Percentiles rank a stretch among this genome's conserved stretches.
phyloP scores from a whole-genome alignment of 2,797 vertebrate genomes.

The Malurus splendens region DNA sequence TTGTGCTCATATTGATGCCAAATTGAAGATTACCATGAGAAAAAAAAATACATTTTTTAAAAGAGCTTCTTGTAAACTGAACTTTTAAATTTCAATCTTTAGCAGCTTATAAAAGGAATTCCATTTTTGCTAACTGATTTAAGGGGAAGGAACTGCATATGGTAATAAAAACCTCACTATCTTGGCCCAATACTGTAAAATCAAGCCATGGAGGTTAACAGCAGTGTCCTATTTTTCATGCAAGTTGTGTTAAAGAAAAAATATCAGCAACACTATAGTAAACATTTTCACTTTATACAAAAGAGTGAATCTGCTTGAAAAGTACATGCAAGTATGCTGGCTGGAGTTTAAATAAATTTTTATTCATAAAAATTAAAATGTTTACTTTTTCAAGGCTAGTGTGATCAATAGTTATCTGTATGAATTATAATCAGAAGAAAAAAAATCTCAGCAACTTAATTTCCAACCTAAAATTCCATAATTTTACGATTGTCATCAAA shows the following conservation, averaged over 20 bases:
- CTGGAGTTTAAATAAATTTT: neutral
- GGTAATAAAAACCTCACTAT: neutral
- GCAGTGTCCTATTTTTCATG: neutral
- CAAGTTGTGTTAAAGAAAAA: conserved; percentile 9
- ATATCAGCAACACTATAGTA: neutral
- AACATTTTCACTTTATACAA: conserved; percentile 20
- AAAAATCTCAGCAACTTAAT: neutral
- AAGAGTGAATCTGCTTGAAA: conserved; percentile 17
- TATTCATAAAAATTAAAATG: conserved; percentile 13
- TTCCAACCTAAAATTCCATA: neutral
- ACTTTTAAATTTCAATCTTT: neutral
- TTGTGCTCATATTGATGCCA: neutral
- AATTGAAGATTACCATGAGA: neutral
- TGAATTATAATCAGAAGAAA: neutral
- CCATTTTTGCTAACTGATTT: neutral
- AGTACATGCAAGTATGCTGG: conserved; percentile 24
- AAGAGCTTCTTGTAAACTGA: neutral
- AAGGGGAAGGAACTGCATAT: neutral
- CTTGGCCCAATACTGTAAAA: neutral
- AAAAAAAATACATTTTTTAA: neutral
- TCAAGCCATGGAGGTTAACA: neutral
- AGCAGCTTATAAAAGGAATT: neutral
- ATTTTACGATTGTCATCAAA: conserved; percentile 6
- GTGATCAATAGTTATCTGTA: neutral
- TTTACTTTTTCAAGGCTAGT: conserved; percentile 1